A percentile compares a stretch with the other conserved stretches of the same genome.
phyloP scores from a whole-genome alignment of 1,140 invertebrate species.

The Aphis gossypii region DNA sequence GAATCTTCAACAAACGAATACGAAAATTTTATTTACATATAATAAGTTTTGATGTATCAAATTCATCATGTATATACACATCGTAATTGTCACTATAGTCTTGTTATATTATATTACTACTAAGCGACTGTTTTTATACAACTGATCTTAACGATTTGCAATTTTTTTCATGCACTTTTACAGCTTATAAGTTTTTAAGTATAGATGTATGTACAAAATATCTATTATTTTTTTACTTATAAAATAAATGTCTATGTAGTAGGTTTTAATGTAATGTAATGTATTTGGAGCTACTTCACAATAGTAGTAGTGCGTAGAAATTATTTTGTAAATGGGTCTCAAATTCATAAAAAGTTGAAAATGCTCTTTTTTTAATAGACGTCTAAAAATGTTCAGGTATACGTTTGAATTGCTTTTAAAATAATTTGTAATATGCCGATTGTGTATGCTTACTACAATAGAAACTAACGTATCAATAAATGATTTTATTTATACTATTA shows the following conservation, averaged over 20 bases:
- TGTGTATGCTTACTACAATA: background rate
- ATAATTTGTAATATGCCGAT: background rate
- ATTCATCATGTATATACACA: background rate
- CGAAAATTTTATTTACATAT: constrained; percentile 54
- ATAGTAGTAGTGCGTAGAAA: background rate
- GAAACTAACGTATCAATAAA: background rate
- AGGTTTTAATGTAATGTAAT: background rate
- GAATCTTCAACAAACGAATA: constrained; percentile 62
- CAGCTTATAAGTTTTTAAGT: background rate
- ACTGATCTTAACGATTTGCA: background rate
- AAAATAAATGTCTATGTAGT: background rate
- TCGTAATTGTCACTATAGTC: background rate
- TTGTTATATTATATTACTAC: background rate
- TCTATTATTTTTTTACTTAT: background rate
- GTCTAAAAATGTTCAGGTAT: background rate
- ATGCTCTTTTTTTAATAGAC: background rate
- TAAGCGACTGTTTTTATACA: background rate
- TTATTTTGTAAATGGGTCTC: background rate
- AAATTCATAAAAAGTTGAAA: background rate
- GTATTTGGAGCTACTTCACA: background rate
- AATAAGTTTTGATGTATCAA: background rate
- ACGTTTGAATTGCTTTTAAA: background rate
- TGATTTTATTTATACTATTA: background rate
- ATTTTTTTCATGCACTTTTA: background rate
- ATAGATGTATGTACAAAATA: background rate